Evolutionary conservation across 2,888 invertebrate species (phyloP), one percentile per base, ranked within the genome.

Genomic region (Athripsodes cinereus): DNA sequence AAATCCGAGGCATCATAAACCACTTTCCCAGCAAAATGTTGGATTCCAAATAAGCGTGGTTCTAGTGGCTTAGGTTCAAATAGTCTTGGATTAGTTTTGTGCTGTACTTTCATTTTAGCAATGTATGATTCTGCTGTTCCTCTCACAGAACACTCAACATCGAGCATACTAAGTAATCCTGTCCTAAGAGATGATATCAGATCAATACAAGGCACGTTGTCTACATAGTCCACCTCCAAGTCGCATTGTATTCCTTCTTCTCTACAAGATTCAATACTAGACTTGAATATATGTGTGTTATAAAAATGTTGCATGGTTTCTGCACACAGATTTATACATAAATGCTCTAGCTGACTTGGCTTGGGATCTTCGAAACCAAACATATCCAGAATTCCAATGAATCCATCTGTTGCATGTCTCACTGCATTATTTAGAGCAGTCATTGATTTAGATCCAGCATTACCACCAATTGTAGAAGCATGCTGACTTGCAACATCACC

Each of bases 241-340:
- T 93, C 92, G 71, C 89, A 90, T 55, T 86, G 82, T 66, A 96
- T 93, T 53, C 93, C 93, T 78, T 96, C 95, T 72, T 96, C 96
- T 62, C 92, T 83, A 69, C 95, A 94, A 55, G 95, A 92, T 75
- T 96, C 95, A 64, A 92, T 90, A 65, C 92, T 89, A 20, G 92
- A 91, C 74, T 95, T 95, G 76, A 96, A 96, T 66, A 96, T 93
- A 74, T 96, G 95, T 55, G 95, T 96, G 74, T 95, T 96, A 80
- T 96, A 96, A 74, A 95, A 96, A 74, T 96, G 96, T 73, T 96
- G 96, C 92, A 96, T 93, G 31, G 95, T 95, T 78, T 96, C 96
- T 0, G 96, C 94, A 74, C 95, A 95, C 62, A 96, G 78, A 76
- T 96, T 96, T 68, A 94, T 93, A 76, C 96, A 96, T 60, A 96